phyloP scores from a whole-genome alignment of 2,888 invertebrate species.

The Pomacea canaliculata region DNA sequence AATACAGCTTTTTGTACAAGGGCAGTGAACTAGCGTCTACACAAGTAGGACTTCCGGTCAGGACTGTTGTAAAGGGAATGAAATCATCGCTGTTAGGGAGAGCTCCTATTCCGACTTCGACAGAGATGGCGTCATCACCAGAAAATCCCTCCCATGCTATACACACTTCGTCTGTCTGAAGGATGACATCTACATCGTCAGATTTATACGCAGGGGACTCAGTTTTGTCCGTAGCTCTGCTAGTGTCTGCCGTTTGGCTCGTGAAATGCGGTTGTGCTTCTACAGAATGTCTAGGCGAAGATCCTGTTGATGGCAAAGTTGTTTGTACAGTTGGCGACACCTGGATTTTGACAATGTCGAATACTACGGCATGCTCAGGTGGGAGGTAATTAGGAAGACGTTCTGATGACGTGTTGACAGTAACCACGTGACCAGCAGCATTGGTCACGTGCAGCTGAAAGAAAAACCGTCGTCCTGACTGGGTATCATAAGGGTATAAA shows the following conservation, averaged over 20 bases:
- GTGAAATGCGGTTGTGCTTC: no score
- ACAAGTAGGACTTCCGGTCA: background rate
- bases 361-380: constrained; percentile 25
- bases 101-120: constrained; percentile 9
- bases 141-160: constrained; percentile 11
- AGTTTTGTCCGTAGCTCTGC: no score
- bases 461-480: constrained; percentile 20
- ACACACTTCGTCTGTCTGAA: constrained; percentile 3
- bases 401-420: constrained; percentile 19
- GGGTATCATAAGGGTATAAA: constrained; percentile 28
- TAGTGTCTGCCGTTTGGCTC: no score
- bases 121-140: background rate
- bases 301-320: background rate
- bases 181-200: constrained; percentile 10
- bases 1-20: constrained; percentile 11
- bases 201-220: no score
- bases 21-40: constrained; percentile 2
- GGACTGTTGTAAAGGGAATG: background rate
- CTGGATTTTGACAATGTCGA: constrained; percentile 20
- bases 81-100: constrained; percentile 1
- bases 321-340: background rate
- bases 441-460: constrained; percentile 38
- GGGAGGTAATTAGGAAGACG: constrained; percentile 28
- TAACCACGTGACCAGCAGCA: constrained; percentile 35
- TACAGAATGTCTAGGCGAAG: background rate